phyloP scores from a whole-genome alignment of 2,797 vertebrate species.

The Craterocephalus amniculus region DNA sequence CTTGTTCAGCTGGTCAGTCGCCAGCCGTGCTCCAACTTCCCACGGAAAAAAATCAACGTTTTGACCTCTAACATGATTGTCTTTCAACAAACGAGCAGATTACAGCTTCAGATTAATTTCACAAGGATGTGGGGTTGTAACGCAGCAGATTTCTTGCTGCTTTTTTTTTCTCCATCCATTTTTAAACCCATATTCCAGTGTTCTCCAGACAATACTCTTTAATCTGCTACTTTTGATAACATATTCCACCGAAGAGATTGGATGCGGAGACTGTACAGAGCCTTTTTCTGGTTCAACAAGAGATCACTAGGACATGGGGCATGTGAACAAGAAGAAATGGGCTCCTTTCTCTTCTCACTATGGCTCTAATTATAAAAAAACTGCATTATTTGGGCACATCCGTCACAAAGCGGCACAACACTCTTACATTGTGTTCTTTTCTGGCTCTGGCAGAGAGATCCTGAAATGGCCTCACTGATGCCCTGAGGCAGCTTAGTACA shows the following conservation, averaged over 20 bases:
- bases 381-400: constrained; percentile 44
- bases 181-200: neutral
- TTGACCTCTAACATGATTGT: constrained; percentile 63
- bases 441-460: constrained; percentile 48
- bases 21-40: constrained; percentile 44
- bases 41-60: constrained; percentile 54
- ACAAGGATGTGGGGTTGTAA: neutral
- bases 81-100: constrained; percentile 41
- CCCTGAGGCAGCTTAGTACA: constrained; percentile 73
- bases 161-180: neutral
- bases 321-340: constrained; percentile 31
- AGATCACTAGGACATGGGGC: constrained; percentile 47
- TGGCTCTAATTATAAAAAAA: constrained; percentile 33
- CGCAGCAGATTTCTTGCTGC: neutral
- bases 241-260: constrained; percentile 2
- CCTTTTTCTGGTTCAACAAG: constrained; percentile 41
- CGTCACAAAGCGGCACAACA: constrained; percentile 48
- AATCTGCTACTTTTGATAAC: constrained; percentile 7
- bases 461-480: constrained; percentile 63
- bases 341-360: constrained; percentile 35
- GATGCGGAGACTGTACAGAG: constrained; percentile 9
- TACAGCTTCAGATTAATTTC: constrained; percentile 14
- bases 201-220: constrained; percentile 6
- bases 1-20: constrained; percentile 46
- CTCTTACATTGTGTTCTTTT: constrained; percentile 50